Evolutionary conservation across 2,888 invertebrate genomes (phyloP), one percentile per base, ranked within the genome.

Genomic region (Clitarchus hookeri): DNA sequence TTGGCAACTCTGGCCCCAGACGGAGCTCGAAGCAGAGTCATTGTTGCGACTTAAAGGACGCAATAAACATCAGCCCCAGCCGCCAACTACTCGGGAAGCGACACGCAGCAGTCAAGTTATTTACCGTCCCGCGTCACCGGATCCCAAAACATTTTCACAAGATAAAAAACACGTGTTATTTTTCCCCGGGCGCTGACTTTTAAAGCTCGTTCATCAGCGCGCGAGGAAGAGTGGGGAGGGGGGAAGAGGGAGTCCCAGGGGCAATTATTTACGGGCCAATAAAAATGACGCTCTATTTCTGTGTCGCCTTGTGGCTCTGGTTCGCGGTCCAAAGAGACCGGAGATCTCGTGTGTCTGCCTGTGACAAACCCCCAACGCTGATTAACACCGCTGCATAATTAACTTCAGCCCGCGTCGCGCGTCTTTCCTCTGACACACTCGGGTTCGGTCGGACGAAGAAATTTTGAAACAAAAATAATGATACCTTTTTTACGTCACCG

Each of bases 131-230:
- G 65, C 19, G 65, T 23, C 65, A 65, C 65, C 65, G 65, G 65
- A 65, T 65, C 65, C n/a, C 65, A 65, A 19, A 65, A 65, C 65
- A 65, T 65, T 65, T 65, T n/a, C 65, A 65, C 65, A 19, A 65
- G 65, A 65, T n/a, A 65, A 65, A 65, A 23, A 65, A n/a, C 65
- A 65, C 65, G n/a, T 65, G 65, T 65, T 65, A n/a, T 65, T 65
- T 65, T 65, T 65, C 19, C 65, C 13, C 53, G 65, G n/a, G 65
- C 65, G 65, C 65, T 23, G 65, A 65, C 65, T 44, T 82, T 82
- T 82, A 82, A 26, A 44, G 82, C 82, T 82, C 82, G 44, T 82
- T 27, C 44, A 23, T 82, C 82, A 82, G 82, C 27, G 26, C 27
- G 82, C 8, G 82, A 6, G 27, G 23, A n/a, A 23, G 79, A 23